Base-by-base conservation (phyloP, 2,888 invertebrate genomes). In the Pyrochroa serraticornis region DNA sequence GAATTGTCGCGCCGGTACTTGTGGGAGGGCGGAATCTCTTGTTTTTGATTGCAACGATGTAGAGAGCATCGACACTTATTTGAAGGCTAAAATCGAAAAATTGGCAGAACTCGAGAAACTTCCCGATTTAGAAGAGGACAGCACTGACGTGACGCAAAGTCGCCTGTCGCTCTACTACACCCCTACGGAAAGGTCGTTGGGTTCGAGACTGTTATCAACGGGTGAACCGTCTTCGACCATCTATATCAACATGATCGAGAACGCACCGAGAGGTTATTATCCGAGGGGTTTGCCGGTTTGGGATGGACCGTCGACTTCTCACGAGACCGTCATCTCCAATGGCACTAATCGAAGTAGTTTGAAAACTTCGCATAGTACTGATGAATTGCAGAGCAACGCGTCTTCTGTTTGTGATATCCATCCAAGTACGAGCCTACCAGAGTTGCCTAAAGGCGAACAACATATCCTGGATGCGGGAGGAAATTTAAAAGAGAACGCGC, bases 1-100 rank as follows among this genome's bases (percentile, higher is more conserved):
- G 78, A 95, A 95, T 80, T 97, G 97, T 75, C 89, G 94, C 34
- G 92, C 91, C 66, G 91, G 92, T 2, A 89, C 88, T 9, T 92
- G 89, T 79, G 90, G 87, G 3, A 82, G 86, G 31, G 88, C 90
- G 65, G 93, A 93, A 75, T 91, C 91, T 3, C 83, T 86, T 69
- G 85, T 88, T 6, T 87, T 90, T 79, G 87, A 91, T 66, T 82
- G 85, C 1, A 80, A 80, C 48, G 89, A 89, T 71, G 80, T 85
- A 39, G 85, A 85, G 68, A 80, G 83, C 62, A 81, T 88, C 63
- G 88, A 89, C 74, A 83, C 85, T 74, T 89, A 89, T 71, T 84
- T 88, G 70, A 89, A 88, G 76, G 81, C 83, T 37, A 87, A 88
- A 74, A 84, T 88, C 57, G 85, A 86, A 69, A 83, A 84, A 68